Percentiles rank a stretch among this genome's conserved stretches.
Conservation (phyloP, 2,888 invertebrate species). For the Stenichneumon culpator region DNA sequence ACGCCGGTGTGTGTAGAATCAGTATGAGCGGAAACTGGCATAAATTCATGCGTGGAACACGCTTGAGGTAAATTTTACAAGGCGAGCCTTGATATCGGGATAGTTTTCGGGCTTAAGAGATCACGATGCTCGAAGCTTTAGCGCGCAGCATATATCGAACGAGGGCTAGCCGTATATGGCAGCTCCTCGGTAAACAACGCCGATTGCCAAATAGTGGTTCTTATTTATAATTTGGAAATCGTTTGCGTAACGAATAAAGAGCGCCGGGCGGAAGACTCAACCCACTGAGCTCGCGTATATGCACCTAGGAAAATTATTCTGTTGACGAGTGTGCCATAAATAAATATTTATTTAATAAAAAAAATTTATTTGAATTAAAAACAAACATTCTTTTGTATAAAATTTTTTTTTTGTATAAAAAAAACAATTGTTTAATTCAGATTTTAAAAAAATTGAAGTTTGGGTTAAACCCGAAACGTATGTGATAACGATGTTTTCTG, state of each 20-base stretch:
- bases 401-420: too few species aligned
- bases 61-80: slow-evolving; percentile 55
- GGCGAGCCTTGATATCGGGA: slow-evolving; percentile 45
- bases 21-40: slow-evolving; percentile 30
- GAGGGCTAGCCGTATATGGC: slow-evolving; percentile 77
- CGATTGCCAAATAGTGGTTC: slow-evolving; percentile 82
- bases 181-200: slow-evolving; percentile 82
- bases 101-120: slow-evolving; percentile 59
- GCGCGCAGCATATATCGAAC: slow-evolving; percentile 40
- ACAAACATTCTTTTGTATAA: too few species aligned
- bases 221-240: slow-evolving; percentile 82
- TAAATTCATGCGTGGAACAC: slow-evolving; percentile 26
- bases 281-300: not conserved
- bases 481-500: too few species aligned
- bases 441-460: too few species aligned
- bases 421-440: too few species aligned
- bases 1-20: slow-evolving; percentile 4
- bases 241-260: slow-evolving; percentile 77
- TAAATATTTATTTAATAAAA: too few species aligned
- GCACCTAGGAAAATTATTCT: too few species aligned
- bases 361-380: too few species aligned
- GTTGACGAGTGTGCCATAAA: too few species aligned
- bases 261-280: not conserved
- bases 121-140: slow-evolving; percentile 46
- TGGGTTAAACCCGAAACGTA: too few species aligned